phyloP scores from a whole-genome alignment of 2,888 invertebrate species.

The Yponomeuta sedellus region DNA sequence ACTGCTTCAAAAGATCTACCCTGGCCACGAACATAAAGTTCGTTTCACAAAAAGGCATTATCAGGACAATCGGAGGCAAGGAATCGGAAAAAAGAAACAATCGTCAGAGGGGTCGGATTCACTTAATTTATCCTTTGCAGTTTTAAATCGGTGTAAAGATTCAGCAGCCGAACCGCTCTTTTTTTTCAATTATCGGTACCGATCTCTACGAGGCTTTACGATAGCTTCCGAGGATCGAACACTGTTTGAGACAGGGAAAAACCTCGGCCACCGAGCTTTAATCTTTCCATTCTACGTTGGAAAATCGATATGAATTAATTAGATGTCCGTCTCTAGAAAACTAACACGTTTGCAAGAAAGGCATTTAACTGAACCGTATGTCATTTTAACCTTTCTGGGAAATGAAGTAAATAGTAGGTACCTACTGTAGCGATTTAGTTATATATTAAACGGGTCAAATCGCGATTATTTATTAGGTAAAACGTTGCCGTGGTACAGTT shows the following conservation, averaged over 20 bases:
- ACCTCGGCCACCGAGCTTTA: background rate
- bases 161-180: conserved; percentile 61
- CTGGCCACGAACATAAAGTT: conserved; percentile 51
- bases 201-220: conserved; percentile 61
- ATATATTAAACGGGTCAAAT: too few species aligned
- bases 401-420: too few species aligned
- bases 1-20: background rate
- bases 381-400: too few species aligned
- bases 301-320: background rate
- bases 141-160: conserved; percentile 73
- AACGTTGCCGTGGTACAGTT: too few species aligned
- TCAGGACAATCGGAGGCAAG: conserved; percentile 52
- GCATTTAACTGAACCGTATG: too few species aligned
- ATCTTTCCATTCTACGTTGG: background rate
- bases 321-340: background rate
- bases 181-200: conserved; percentile 64
- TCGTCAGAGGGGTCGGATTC: conserved; percentile 52
- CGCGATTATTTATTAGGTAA: too few species aligned
- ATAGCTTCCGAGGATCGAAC: conserved; percentile 57
- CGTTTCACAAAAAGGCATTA: conserved; percentile 55
- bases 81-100: conserved; percentile 60
- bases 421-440: too few species aligned
- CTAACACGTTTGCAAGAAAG: too few species aligned
- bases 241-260: conserved; percentile 22
- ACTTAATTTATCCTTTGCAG: conserved; percentile 71